Evolutionary conservation across 2,797 vertebrate genomes (phyloP).

Genomic region (Sylvilagus floridanus): DNA sequence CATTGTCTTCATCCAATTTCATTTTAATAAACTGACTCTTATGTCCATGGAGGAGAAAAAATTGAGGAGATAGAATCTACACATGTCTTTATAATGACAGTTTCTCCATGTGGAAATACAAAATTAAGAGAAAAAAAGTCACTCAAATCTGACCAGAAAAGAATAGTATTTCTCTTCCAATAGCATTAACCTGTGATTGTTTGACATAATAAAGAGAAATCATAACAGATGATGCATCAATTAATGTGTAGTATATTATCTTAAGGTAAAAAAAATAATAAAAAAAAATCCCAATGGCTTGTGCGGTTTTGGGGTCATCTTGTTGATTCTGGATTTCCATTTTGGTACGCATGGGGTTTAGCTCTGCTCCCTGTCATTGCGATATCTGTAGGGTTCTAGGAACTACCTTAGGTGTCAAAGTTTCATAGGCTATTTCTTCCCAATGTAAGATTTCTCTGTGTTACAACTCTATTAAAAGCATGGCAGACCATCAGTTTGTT

Average conservation of each 20-base stretch:
- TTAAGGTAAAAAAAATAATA: background rate
- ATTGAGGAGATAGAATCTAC: background rate
- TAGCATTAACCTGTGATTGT: background rate
- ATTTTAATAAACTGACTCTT: background rate
- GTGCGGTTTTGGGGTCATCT: background rate
- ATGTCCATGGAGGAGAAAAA: background rate
- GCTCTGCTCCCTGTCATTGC: background rate
- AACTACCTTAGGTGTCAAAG: background rate
- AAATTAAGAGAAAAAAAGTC: background rate
- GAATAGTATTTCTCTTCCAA: background rate
- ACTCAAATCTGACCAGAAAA: background rate
- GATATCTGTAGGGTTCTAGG: background rate
- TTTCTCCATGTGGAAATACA: background rate
- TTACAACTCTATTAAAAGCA: background rate
- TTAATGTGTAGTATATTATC: background rate
- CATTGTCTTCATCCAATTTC: background rate
- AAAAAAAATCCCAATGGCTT: background rate
- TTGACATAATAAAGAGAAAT: slow-evolving; percentile 9
- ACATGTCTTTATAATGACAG: background rate
- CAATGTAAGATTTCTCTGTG: background rate
- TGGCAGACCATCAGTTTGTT: background rate
- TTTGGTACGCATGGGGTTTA: background rate
- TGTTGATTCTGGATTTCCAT: background rate
- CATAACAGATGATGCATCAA: background rate
- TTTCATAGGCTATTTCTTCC: background rate